Base-by-base conservation (phyloP, 2,888 invertebrate genomes). In the Noctua janthe region DNA sequence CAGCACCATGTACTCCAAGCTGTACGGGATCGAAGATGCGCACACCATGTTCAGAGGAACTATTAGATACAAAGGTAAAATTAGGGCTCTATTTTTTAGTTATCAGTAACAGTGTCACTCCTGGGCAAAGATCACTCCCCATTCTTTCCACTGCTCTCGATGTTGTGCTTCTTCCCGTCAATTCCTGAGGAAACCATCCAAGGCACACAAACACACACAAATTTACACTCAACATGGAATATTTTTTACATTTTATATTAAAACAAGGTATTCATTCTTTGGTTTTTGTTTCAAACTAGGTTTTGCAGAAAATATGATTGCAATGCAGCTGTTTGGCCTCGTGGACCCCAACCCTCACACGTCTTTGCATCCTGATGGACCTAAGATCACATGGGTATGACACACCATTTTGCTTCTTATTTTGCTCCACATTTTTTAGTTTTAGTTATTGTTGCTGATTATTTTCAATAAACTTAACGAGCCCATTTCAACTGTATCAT, bases 41-140 rank as follows among this genome's bases (percentile, higher is more conserved):
- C 98, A 98, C 82, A 99, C 99, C 0, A 97, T 99, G 90, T 97
- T 99, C 75, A 97, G 99, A 82, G 99, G 99, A 79, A 99, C 99
- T 1, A 97, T 99, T 72, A 97, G 99, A 90, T 99, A 99, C 94
- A 98, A 97, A 96, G 98, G 97, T 97, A 89, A 7, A n/a, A n/a
- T 62, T 39, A 35, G 2, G 43, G 29, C 4, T 39, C 17, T 43
- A 23, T 23, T 67, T 23, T 39, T 67, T 64, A 1, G 49, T 43
- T 11, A 23, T 43, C 23, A 1, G 39, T 17, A 5, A 39, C 13
- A 20, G 64, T 3, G 20, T 66, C 20, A 66, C 17, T 64, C 51
- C 51, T 51, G 20, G 20, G 20, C 54, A 8, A 54, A 20, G 7
- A 54, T 20, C 54, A 20, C 54, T 5, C 8, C 8, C 4, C 20